Evolutionary conservation across 2,797 vertebrate genomes (phyloP).

Genomic region (Prunella strophiata): DNA sequence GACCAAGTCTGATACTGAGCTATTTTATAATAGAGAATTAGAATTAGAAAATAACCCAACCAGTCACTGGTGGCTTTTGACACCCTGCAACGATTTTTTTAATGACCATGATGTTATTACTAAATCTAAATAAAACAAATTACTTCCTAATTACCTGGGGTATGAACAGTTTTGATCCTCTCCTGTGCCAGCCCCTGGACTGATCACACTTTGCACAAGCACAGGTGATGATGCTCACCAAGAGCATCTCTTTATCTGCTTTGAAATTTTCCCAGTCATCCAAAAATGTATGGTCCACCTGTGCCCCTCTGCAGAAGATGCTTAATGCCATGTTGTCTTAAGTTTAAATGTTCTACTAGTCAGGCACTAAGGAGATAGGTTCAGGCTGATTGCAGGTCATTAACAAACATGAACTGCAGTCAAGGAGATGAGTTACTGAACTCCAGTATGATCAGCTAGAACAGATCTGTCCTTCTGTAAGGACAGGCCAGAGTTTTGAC

Average conservation of each 20-base stretch:
- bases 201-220: neutral
- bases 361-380: neutral
- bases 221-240: neutral
- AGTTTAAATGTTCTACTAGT: neutral
- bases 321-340: neutral
- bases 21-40: neutral
- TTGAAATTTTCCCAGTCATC: neutral
- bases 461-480: neutral
- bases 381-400: neutral
- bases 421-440: neutral
- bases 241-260: neutral
- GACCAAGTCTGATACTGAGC: neutral
- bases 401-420: neutral
- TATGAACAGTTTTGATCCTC: neutral
- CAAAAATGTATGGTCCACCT: neutral
- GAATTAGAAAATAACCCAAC: neutral
- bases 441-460: neutral
- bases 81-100: neutral
- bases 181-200: fast-evolving
- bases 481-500: neutral
- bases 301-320: neutral
- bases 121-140: neutral
- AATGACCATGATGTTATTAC: neutral
- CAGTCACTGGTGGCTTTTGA: neutral
- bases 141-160: neutral